These are phyloP conservation scores for Pantala flavescens DNA, from an alignment of 1,140 invertebrate genomes.

Conservation along the genomic window DNA sequence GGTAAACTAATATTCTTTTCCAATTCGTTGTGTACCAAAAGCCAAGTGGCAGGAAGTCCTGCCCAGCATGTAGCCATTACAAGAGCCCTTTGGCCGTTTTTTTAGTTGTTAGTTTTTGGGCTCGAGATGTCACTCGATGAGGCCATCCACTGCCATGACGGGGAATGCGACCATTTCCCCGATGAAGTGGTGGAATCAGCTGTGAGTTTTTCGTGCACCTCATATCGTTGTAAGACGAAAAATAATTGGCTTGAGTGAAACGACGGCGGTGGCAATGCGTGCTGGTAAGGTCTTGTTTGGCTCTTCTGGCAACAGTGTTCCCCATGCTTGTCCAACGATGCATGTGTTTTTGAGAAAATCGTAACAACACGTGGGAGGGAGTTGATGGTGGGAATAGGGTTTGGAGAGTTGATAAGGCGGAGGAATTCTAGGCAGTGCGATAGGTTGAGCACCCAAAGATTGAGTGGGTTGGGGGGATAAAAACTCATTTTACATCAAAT, in stretches of 20 bases:
- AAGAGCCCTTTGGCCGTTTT: neutral
- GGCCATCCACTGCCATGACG: neutral
- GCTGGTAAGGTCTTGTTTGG: slow-evolving; percentile 17
- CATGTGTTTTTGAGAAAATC: slow-evolving; percentile 21
- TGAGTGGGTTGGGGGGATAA: slow-evolving; percentile 1
- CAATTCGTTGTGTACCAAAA: slow-evolving; percentile 7
- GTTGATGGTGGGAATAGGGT: slow-evolving; percentile 8
- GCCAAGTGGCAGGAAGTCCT: neutral
- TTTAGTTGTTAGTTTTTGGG: slow-evolving; percentile 6
- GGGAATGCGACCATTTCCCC: slow-evolving; percentile 2
- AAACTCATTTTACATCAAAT: slow-evolving; percentile 14
- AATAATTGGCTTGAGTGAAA: neutral
- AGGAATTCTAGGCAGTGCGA: neutral
- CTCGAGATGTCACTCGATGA: neutral
- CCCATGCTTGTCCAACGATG: slow-evolving; percentile 24
- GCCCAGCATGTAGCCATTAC: neutral
- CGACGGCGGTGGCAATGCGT: slow-evolving; percentile 14
- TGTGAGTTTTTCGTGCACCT: slow-evolving; percentile 8
- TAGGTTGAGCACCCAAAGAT: neutral
- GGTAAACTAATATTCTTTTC: slow-evolving; percentile 7
- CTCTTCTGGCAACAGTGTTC: slow-evolving; percentile 19
- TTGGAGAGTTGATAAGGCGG: neutral
- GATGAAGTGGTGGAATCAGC: neutral
- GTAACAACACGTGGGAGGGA: slow-evolving; percentile 14
- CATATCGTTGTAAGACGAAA: neutral